Percentiles rank a stretch among this genome's conserved stretches.
Evolutionary conservation across 2,797 vertebrate genomes (phyloP).

Genomic region (Todus mexicanus): DNA sequence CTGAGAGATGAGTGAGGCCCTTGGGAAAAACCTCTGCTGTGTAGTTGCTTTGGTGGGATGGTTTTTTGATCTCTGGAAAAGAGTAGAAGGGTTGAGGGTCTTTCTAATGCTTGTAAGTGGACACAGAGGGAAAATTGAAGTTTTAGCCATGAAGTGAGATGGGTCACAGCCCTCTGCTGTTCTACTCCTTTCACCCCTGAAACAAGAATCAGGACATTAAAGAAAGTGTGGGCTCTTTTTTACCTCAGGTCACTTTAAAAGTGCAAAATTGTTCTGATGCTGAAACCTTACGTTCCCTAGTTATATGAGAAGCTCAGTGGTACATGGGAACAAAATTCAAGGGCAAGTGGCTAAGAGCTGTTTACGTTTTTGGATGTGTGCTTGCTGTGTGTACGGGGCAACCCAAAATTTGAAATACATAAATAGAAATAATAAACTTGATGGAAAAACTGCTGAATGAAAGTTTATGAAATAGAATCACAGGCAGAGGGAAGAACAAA

Average conservation of each 20-base stretch:
- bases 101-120: background rate
- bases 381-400: background rate
- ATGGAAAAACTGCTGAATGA: background rate
- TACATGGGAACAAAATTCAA: background rate
- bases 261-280: background rate
- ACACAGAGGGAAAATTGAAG: background rate
- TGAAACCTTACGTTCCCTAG: background rate
- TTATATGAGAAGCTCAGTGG: background rate
- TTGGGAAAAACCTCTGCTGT: background rate
- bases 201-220: rapidly evolving
- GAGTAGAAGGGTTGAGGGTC: background rate
- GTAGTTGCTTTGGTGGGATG: background rate
- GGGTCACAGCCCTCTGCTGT: background rate
- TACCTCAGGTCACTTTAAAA: background rate
- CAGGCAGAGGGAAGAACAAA: background rate
- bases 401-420: background rate
- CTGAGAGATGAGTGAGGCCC: background rate
- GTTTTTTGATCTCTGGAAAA: background rate
- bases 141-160: background rate
- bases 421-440: background rate
- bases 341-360: background rate
- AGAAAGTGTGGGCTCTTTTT: rapidly evolving
- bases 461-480: background rate
- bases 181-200: background rate
- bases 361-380: background rate